These are phyloP conservation scores for Stegastes partitus DNA, from an alignment of 2,113 vertebrate genomes.

Conservation along the genomic window DNA sequence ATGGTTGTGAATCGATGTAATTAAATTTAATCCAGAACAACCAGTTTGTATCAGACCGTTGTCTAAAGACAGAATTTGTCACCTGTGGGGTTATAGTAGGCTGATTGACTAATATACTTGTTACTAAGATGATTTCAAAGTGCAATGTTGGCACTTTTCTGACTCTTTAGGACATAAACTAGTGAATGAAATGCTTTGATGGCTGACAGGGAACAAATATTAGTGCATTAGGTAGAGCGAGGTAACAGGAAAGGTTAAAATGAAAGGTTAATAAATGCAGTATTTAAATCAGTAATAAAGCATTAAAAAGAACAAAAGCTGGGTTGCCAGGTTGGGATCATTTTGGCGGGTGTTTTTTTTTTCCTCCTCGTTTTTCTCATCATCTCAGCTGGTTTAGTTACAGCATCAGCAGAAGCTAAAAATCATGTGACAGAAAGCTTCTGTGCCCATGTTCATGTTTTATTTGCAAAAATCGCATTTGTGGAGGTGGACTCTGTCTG, in stretches of 20 bases:
- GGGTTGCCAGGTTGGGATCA: neutral
- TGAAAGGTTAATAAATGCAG: neutral
- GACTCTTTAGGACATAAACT: neutral
- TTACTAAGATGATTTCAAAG: neutral
- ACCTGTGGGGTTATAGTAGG: neutral
- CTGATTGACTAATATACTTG: neutral
- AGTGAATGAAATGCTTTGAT: neutral
- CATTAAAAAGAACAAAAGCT: neutral
- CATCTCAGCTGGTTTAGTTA: no score
- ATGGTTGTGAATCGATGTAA: neutral
- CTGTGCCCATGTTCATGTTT: no score
- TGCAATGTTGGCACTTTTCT: conserved; percentile 31
- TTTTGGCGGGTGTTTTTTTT: neutral
- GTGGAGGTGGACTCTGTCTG: neutral
- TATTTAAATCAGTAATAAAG: neutral
- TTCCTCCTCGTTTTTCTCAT: no score
- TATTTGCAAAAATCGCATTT: no score
- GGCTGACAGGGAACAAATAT: neutral
- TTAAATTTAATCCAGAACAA: neutral
- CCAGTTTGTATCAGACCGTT: neutral
- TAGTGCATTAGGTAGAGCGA: neutral
- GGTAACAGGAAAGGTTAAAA: neutral
- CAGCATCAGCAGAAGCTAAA: no score
- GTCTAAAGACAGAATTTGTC: conserved; percentile 6
- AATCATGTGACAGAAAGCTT: neutral